phyloP scores from a whole-genome alignment of 2,888 invertebrate genomes.

The Graphium colonna region DNA sequence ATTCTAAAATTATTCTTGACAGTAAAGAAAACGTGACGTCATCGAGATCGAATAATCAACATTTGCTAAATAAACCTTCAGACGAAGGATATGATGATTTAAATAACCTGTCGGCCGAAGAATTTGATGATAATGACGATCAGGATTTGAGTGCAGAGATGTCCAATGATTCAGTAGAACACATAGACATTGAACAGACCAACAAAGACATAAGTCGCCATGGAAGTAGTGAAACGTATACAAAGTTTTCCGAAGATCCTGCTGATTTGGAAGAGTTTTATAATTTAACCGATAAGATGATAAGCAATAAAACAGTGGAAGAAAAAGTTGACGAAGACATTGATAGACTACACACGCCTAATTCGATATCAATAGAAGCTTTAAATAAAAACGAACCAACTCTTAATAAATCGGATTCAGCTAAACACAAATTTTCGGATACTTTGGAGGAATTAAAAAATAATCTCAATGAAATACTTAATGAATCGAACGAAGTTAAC shows the following conservation, averaged over 20 bases:
- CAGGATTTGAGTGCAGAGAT: constrained; percentile 49
- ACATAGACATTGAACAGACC: constrained; percentile 32
- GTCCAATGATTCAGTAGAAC: constrained; percentile 48
- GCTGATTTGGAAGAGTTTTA: constrained; percentile 68
- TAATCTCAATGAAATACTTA: constrained; percentile 55
- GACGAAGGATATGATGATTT: constrained; percentile 36
- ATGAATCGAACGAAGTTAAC: constrained; percentile 40
- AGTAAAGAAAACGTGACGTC: neutral
- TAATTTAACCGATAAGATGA: constrained; percentile 62
- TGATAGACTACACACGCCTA: constrained; percentile 58
- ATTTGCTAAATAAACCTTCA: neutral
- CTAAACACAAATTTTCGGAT: constrained; percentile 51
- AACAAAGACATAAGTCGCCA: constrained; percentile 48
- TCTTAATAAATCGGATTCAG: neutral
- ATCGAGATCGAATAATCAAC: neutral
- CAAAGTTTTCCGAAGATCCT: constrained; percentile 67
- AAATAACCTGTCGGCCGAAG: constrained; percentile 46
- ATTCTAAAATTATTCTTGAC: no score
- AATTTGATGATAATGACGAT: constrained; percentile 53
- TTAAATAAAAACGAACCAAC: constrained; percentile 38
- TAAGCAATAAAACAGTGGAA: constrained; percentile 40
- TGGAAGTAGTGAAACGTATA: constrained; percentile 71
- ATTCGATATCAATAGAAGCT: constrained; percentile 61
- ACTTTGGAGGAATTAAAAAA: constrained; percentile 58
- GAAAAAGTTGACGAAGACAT: constrained; percentile 42